These are phyloP conservation scores for Coregonus clupeaformis DNA, from an alignment of 2,113 vertebrate species.

Conservation along the genomic window DNA sequence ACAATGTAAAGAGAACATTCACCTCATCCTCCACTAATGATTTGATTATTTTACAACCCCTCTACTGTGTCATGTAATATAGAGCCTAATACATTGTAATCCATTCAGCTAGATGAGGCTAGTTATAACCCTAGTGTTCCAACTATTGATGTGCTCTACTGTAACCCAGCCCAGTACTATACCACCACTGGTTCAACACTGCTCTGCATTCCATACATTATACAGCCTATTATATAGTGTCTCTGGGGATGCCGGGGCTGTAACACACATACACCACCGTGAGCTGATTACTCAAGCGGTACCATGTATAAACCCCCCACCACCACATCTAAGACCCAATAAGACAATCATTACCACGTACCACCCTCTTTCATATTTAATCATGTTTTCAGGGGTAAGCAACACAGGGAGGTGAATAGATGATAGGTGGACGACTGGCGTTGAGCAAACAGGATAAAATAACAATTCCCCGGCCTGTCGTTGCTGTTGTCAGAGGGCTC, in stretches of 20 bases:
- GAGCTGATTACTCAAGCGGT: conserved; percentile 7
- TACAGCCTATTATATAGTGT: background rate
- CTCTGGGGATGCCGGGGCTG: background rate
- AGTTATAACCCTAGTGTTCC: background rate
- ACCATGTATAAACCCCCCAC: background rate
- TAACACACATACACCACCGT: background rate
- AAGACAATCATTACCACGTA: background rate
- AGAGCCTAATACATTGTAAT: background rate
- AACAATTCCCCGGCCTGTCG: conserved; percentile 15
- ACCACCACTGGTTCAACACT: background rate
- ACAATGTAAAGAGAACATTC: background rate
- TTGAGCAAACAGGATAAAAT: conserved; percentile 39
- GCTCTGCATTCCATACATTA: background rate
- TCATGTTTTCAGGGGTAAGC: background rate
- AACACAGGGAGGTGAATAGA: background rate
- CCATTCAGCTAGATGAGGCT: background rate
- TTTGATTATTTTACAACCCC: too few species aligned
- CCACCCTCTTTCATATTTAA: background rate
- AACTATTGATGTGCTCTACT: background rate
- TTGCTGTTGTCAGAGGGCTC: conserved; percentile 19
- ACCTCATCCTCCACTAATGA: background rate
- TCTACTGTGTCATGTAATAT: too few species aligned
- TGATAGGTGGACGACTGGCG: background rate
- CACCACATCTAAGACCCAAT: background rate
- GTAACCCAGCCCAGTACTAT: background rate